phyloP scores from a whole-genome alignment of 2,888 invertebrate genomes.

The Eudasyphora cyanicolor region DNA sequence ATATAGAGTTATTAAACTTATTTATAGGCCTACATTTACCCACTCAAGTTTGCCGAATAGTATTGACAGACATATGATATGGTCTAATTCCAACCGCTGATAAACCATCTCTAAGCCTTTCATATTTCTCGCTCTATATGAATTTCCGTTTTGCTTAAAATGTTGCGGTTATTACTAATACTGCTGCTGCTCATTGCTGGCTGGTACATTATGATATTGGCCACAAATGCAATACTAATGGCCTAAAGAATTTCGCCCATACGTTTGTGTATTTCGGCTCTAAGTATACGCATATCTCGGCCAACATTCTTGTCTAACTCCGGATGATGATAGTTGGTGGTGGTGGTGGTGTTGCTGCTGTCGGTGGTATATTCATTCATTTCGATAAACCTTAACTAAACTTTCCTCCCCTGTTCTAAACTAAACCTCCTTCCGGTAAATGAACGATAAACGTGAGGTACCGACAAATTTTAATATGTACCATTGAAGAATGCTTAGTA shows the following conservation, averaged over 20 bases:
- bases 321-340: too few species aligned
- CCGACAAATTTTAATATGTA: not conserved
- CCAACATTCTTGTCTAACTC: not conserved
- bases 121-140: constrained; percentile 57
- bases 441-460: not conserved
- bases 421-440: not conserved
- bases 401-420: too few species aligned
- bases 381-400: not conserved
- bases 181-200: too few species aligned
- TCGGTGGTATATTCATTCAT: not conserved
- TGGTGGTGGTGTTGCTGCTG: too few species aligned
- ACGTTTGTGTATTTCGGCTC: constrained; percentile 12
- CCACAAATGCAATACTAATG: constrained; percentile 79
- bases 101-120: not conserved
- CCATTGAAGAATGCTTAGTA: not conserved
- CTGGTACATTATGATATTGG: constrained; percentile 74
- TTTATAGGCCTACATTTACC: not conserved
- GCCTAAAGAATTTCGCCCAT: constrained; percentile 72
- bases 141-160: constrained; percentile 76
- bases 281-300: constrained; percentile 59
- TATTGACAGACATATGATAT: not conserved
- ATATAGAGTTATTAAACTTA: too few species aligned
- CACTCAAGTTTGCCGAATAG: not conserved
- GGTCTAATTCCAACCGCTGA: not conserved
- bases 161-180: constrained; percentile 76